Evolutionary conservation across 2,888 invertebrate species (phyloP), one percentile per base, ranked within the genome.

Genomic region (Plagiodera versicolora): DNA sequence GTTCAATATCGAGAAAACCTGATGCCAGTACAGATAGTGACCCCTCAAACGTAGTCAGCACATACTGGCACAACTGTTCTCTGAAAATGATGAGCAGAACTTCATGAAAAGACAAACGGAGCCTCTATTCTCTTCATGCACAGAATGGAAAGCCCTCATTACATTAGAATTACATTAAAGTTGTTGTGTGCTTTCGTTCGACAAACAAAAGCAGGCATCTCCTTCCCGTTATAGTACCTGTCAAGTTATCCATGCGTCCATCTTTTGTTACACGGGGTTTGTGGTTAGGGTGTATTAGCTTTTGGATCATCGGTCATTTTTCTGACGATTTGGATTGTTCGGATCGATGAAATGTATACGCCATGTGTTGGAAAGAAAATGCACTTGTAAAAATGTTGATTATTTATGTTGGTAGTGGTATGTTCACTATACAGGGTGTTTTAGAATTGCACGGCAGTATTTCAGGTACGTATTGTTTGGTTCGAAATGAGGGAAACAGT

Each of bases 31-130:
- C n/a, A 10, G 39, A 46, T 46, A 53, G 19, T 6, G 45, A 45
- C 51, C 44, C 56, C 18, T 20, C 18, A 48, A 6, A 24, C 6
- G 24, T 48, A 52, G 54, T 46, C 14, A 14, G 39, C 39, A 39
- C 55, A 53, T 55, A 52, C 18, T 58, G 72, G 74, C 72, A 74
- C 76, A 76, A 75, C 74, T 76, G 76, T 75, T 75, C 75, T 70
- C 51, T 72, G 61, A 61, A 64, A 70, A 69, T 72, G 73, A 73
- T 70, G 69, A 69, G 70, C 69, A 69, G 47, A 16, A 16, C 64
- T 72, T 73, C 73, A 75, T 75, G 72, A 73, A 73, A 74, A 72
- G 72, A 71, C 66, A 14, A 70, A 70, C 64, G 65, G 68, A 67
- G 60, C 71, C 70, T 70, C 24, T 35, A 51, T 46, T 72, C 54